These are phyloP conservation scores for Chrysodeixis includens DNA, from an alignment of 2,888 invertebrate genomes.

Conservation along the genomic window DNA sequence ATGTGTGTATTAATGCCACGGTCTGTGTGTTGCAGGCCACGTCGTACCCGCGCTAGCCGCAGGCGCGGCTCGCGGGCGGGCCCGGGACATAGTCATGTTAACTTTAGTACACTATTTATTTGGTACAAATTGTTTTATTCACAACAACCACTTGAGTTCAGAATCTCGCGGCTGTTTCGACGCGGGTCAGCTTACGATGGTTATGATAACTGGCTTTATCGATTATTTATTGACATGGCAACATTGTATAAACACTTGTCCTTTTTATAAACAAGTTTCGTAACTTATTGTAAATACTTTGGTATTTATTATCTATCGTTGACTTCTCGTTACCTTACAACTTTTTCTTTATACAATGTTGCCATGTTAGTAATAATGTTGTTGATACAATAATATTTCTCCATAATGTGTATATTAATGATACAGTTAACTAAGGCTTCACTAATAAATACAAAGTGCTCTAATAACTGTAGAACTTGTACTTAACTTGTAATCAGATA, in stretches of 20 bases:
- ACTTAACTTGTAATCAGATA: constrained; percentile 82
- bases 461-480: constrained; percentile 79
- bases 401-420: constrained; percentile 49
- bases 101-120: constrained; percentile 50
- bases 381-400: constrained; percentile 56
- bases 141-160: constrained; percentile 9
- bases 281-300: constrained; percentile 40
- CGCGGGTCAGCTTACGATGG: constrained; percentile 17
- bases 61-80: background rate
- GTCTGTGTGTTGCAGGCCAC: constrained; percentile 27
- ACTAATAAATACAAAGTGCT: constrained; percentile 72
- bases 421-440: constrained; percentile 57
- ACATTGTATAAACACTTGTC: constrained; percentile 55
- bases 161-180: constrained; percentile 30
- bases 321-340: constrained; percentile 6
- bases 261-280: constrained; percentile 23
- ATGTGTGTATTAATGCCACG: background rate
- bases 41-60: constrained; percentile 38
- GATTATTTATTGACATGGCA: constrained; percentile 51
- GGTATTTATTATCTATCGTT: constrained; percentile 11
- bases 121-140: constrained; percentile 47
- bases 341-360: constrained; percentile 43
- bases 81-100: constrained; percentile 32
- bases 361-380: constrained; percentile 42
- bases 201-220: constrained; percentile 16